Evolutionary conservation across 2,797 vertebrate species (phyloP), one percentile per base, ranked within the genome.

Genomic region (Podarcis siculus): DNA sequence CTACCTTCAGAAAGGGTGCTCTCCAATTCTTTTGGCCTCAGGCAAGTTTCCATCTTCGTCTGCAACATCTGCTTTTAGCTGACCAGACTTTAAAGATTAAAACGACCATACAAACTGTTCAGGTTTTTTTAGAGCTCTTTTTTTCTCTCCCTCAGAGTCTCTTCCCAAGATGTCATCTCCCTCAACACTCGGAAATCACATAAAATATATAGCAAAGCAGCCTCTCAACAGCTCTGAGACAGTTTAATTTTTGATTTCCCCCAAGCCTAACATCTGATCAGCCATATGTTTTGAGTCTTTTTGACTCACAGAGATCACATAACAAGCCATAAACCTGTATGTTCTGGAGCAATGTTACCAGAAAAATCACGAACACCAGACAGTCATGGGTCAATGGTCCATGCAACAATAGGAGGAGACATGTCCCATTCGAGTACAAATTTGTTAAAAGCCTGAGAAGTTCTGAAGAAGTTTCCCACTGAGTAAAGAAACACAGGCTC

Each of bases 181-280:
- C 94, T 93, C 90, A 96, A 91, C 89, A 92, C 92, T 91, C 85
- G 12, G 91, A 96, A 95, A 95, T 95, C 95, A 94, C 95, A 96
- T 96, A 95, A 97, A 95, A 96, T 96, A 96, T 93, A 96, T 94
- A 96, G 92, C 91, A 96, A 95, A 96, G 90, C 87, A 95, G 93
- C 89, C 95, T 96, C 96, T 91, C 93, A 95, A 92, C 95, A 94
- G 93, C 93, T 95, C 89, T 89, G 95, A 97, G 95, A 96, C 86
- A 93, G 95, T 97, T 96, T 91, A 97, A 96, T 96, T 96, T 97
- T 97, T 97, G 79, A 96, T 96, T 96, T 97, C 95, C 92, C 95
- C 92, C 89, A 94, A 96, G 90, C 87, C 90, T 95, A 96, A 95
- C 96, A 96, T 95, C 95, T 97, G 96, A 97, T 95, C 92, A 95